Base-by-base conservation (phyloP, 2,888 invertebrate genomes). In the Aromia moschata region DNA sequence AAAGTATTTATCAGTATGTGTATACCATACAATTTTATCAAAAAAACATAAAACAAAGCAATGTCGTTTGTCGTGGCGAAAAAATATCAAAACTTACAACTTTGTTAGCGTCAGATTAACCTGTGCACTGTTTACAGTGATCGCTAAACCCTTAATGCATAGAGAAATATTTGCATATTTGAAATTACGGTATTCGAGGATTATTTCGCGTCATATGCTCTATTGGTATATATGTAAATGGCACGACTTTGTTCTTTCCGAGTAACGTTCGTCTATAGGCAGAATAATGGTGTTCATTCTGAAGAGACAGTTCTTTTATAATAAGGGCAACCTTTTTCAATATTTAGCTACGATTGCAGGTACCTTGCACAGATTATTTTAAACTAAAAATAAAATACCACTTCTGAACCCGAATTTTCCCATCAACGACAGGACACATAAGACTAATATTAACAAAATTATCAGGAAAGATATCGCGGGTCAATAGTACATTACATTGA, bases 331-430 rank as follows among this genome's bases (percentile, higher is more conserved):
- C 56, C 59, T 74, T 15, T 74, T 71, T 60, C 77, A 77, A 61
- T 77, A 77, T 62, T 56, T 78, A 40, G 76, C 77, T 16, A 74
- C 76, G 15, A 55, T 77, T 38, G 64, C 78, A 63, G 77, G 77
- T 77, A 74, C 53, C 53, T 59, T 36, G 49, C 14, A 41, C 47
- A 49, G 30, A 44, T 43, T 44, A 41, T 36, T 49, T 47, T 46
- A 25, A 25, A 25, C 7, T n/a, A n/a, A n/a, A n/a, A n/a, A n/a
- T n/a, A n/a, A n/a, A n/a, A n/a, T n/a, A n/a, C n/a, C n/a, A n/a
- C n/a, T n/a, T n/a, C n/a, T n/a, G n/a, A n/a, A n/a, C n/a, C n/a
- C n/a, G n/a, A n/a, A n/a, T n/a, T n/a, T n/a, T n/a, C n/a, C n/a
- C n/a, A n/a, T n/a, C n/a, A n/a, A n/a, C 11, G 30, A 14, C 16